Conservation (phyloP, 2,113 vertebrate species). For the Cynoglossus semilaevis region DNA sequence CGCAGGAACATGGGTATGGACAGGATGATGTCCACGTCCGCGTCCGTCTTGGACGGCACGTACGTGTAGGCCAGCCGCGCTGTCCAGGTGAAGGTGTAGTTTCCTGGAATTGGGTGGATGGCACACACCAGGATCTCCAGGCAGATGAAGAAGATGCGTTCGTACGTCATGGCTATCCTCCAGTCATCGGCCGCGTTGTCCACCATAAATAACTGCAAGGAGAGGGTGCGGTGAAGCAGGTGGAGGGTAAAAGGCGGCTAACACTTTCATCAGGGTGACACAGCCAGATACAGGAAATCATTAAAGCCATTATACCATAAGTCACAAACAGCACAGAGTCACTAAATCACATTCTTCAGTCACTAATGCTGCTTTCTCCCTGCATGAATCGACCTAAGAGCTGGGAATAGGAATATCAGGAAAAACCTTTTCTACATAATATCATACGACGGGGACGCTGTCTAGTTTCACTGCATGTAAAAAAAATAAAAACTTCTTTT, state of each 20-base stretch:
- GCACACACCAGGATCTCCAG: constrained; percentile 98
- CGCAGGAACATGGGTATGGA: constrained; percentile 99
- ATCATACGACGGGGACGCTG: too few species aligned
- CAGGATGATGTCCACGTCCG: constrained; percentile 99
- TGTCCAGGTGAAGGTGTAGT: constrained; percentile 99
- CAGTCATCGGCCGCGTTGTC: constrained; percentile 99
- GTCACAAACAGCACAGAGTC: constrained; percentile 37
- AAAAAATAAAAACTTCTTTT: too few species aligned
- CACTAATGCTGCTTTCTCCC: not conserved
- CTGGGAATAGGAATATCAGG: constrained; percentile 6
- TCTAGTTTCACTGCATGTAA: too few species aligned
- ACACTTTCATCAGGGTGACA: constrained; percentile 48
- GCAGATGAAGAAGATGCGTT: constrained; percentile 99
- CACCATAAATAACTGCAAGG: constrained; percentile 98
- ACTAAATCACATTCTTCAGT: constrained; percentile 32
- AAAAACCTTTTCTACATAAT: too few species aligned
- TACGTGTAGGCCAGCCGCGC: constrained; percentile 96
- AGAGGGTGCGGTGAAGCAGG: constrained; percentile 26
- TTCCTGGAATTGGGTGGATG: constrained; percentile 98
- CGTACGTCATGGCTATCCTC: constrained; percentile 99
- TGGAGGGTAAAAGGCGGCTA: constrained; percentile 20
- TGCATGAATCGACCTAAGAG: not conserved
- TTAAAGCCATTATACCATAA: constrained; percentile 51
- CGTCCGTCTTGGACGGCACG: constrained; percentile 90
- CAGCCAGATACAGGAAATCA: constrained; percentile 47